Conservation (phyloP, 2,113 vertebrate species). For the Lycaon pictus region DNA sequence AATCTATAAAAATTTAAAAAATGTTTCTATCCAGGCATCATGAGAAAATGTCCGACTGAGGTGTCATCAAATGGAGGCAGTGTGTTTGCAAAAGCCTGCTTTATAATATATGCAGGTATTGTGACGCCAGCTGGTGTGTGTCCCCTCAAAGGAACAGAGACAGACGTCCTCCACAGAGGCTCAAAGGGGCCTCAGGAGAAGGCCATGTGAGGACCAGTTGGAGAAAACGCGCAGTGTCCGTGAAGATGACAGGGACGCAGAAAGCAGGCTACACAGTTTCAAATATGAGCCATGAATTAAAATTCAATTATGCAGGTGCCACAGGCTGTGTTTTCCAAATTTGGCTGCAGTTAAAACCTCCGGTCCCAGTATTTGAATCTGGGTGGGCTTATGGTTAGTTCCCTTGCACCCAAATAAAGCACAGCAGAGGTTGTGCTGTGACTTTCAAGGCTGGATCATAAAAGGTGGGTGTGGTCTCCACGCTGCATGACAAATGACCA, state of each 20-base stretch:
- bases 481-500: background rate
- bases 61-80: background rate
- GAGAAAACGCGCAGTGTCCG: background rate
- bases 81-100: background rate
- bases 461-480: background rate
- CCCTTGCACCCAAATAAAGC: background rate
- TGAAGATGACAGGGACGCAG: background rate
- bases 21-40: background rate
- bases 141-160: background rate
- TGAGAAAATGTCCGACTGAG: background rate
- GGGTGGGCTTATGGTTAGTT: background rate
- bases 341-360: background rate
- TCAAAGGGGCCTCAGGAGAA: background rate
- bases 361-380: background rate
- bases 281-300: slow-evolving; percentile 7
- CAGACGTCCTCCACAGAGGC: background rate
- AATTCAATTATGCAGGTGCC: background rate
- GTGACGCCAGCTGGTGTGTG: background rate
- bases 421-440: background rate
- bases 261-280: background rate
- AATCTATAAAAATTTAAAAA: background rate
- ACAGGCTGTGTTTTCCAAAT: background rate
- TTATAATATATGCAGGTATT: background rate
- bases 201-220: accelerated
- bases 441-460: background rate